Conservation (phyloP, 2,797 vertebrate species). For the Melanotaenia nigrans region DNA sequence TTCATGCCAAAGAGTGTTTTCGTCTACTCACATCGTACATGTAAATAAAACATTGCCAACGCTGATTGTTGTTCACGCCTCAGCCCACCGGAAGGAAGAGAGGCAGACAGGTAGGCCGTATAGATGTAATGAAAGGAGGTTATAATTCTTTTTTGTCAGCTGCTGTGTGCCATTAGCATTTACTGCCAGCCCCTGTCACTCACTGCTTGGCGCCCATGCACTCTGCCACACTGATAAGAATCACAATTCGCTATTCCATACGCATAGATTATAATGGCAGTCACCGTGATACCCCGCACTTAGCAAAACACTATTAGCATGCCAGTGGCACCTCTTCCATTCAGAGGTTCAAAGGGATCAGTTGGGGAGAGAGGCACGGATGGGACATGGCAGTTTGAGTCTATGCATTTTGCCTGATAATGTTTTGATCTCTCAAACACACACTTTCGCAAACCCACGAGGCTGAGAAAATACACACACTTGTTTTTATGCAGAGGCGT, state of each 20-base stretch:
- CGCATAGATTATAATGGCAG: constrained; percentile 78
- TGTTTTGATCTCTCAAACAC: constrained; percentile 43
- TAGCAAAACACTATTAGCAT: constrained; percentile 77
- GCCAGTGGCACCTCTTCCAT: constrained; percentile 64
- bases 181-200: constrained; percentile 80
- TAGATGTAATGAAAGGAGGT: constrained; percentile 83
- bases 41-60: constrained; percentile 72
- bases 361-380: constrained; percentile 39
- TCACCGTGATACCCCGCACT: constrained; percentile 65
- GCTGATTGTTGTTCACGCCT: constrained; percentile 50
- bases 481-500: constrained; percentile 1
- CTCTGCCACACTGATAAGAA: constrained; percentile 79
- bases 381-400: constrained; percentile 61
- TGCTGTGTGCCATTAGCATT: constrained; percentile 82
- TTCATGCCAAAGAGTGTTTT: constrained; percentile 45
- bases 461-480: constrained; percentile 1
- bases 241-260: constrained; percentile 82
- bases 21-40: constrained; percentile 57
- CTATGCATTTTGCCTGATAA: constrained; percentile 57
- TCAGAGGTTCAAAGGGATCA: constrained; percentile 71
- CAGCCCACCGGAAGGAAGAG: constrained; percentile 46
- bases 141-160: constrained; percentile 83
- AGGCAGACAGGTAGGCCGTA: constrained; percentile 60
- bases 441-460: neutral
- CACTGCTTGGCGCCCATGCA: constrained; percentile 69